phyloP scores from a whole-genome alignment of 1,140 invertebrate genomes.

The Halyomorpha halys region DNA sequence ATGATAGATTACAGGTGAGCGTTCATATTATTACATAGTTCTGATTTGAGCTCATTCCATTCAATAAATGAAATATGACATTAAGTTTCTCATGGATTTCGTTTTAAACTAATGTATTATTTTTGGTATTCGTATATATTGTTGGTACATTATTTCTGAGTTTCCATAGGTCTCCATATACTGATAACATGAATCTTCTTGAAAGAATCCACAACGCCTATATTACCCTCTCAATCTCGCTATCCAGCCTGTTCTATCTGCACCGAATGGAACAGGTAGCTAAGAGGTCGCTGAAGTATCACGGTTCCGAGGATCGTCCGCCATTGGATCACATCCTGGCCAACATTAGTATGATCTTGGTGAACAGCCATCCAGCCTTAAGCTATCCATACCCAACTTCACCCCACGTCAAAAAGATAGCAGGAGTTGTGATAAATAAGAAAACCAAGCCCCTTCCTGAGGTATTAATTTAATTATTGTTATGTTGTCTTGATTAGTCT shows the following conservation, averaged over 20 bases:
- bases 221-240: not conserved
- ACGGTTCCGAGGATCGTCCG: conserved; percentile 26
- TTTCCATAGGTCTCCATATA: not conserved
- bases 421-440: conserved; percentile 33
- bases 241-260: not conserved
- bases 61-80: no score
- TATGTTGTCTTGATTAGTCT: no score
- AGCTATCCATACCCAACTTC: conserved; percentile 31
- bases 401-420: conserved; percentile 34
- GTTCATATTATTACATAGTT: not conserved
- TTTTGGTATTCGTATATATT: no score
- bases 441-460: conserved; percentile 31
- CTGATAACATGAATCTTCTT: not conserved
- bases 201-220: conserved; percentile 8
- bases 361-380: conserved; percentile 36
- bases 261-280: not conserved
- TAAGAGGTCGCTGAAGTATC: conserved; percentile 28
- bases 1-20: conserved; percentile 11
- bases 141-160: not conserved
- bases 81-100: no score
- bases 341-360: conserved; percentile 28
- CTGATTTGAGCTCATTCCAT: no score
- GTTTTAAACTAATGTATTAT: no score
- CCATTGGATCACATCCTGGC: conserved; percentile 27
- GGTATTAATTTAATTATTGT: conserved; percentile 25